Conservation (phyloP, 37 sponge, comb jelly and placozoan species). For the Aphrocallistes beatrix region DNA sequence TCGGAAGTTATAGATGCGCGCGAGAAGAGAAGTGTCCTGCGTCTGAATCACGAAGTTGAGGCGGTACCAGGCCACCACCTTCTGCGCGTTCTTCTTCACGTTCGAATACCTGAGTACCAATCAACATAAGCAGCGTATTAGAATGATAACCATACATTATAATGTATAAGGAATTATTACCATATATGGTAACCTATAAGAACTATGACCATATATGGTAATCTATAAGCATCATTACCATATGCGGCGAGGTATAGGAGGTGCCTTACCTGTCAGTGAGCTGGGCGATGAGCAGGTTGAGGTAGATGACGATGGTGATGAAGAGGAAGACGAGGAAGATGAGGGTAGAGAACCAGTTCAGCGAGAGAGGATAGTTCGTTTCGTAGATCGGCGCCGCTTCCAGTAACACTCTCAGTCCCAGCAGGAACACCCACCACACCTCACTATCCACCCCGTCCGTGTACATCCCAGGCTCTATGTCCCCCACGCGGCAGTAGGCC, state of each 20-base stretch:
- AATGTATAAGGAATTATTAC: too few relatives aligned
- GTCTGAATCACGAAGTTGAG: background rate
- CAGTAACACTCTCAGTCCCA: background rate
- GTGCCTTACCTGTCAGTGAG: background rate
- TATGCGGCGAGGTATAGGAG: too few relatives aligned
- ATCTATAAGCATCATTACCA: too few relatives aligned
- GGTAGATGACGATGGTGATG: background rate
- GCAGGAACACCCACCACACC: background rate
- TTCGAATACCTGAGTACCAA: background rate
- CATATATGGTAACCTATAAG: too few relatives aligned
- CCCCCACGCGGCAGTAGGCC: background rate
- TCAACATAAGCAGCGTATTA: too few relatives aligned
- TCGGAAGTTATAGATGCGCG: background rate
- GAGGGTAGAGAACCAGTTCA: background rate
- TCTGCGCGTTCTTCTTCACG: background rate
- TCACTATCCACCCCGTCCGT: background rate
- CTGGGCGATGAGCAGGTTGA: constrained; percentile 8
- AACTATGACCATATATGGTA: too few relatives aligned
- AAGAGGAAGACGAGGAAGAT: background rate
- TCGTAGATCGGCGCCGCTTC: background rate
- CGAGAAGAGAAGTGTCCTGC: background rate
- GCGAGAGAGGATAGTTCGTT: background rate
- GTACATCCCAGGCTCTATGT: background rate
- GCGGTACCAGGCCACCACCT: background rate
- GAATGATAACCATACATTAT: too few relatives aligned